These are phyloP conservation scores for Geotria australis DNA, from an alignment of 2,797 vertebrate species.

Conservation along the genomic window DNA sequence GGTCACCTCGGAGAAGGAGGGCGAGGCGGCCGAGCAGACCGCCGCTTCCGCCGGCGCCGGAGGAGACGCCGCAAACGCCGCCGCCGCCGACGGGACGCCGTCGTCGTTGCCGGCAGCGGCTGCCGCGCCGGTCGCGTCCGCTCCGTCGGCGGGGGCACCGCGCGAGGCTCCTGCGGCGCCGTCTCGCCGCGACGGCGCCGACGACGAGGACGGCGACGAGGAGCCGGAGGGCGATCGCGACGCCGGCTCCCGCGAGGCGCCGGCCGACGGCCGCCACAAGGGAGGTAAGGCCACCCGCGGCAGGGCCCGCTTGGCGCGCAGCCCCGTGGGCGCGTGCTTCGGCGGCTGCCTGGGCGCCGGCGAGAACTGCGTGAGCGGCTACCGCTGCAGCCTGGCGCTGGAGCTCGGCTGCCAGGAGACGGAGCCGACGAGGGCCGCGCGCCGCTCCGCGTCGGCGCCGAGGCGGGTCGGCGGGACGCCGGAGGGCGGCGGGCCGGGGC, in stretches of 20 bases:
- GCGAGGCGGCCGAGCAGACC: slow-evolving; percentile 4
- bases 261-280: too few species aligned
- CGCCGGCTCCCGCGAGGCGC: too few species aligned
- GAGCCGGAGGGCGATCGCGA: neutral
- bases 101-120: too few species aligned
- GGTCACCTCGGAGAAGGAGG: slow-evolving; percentile 41
- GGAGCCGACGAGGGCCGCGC: too few species aligned
- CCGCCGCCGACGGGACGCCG: slow-evolving; percentile 11
- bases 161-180: too few species aligned
- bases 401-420: slow-evolving; percentile 16
- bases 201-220: slow-evolving; percentile 19
- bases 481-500: too few species aligned
- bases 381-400: slow-evolving; percentile 31
- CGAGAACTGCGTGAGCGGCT: slow-evolving; percentile 47
- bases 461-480: too few species aligned
- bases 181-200: slow-evolving; percentile 9
- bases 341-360: too few species aligned
- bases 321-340: too few species aligned
- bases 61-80: slow-evolving; percentile 18
- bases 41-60: slow-evolving; percentile 34
- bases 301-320: too few species aligned
- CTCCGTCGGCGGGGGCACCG: slow-evolving; percentile 2
- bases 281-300: too few species aligned
- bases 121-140: slow-evolving; percentile 6
- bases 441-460: too few species aligned